Evolutionary conservation across 92 coral and sea anemone genomes (phyloP).

Genomic region (Nematostella vectensis): DNA sequence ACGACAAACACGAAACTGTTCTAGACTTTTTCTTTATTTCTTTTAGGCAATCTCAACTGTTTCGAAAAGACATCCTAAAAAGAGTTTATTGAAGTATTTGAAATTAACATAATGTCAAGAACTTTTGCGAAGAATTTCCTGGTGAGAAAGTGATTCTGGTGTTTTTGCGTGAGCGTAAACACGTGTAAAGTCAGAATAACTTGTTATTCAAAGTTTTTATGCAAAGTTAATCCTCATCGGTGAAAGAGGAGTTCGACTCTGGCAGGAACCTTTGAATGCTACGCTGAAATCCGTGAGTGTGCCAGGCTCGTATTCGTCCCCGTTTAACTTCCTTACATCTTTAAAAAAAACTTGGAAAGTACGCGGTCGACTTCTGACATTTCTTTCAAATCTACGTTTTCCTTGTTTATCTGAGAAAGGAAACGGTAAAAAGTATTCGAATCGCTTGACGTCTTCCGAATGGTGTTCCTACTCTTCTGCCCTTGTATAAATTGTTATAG

Average conservation of each 20-base stretch:
- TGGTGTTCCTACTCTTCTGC: not conserved
- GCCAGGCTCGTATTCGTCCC: slow-evolving; percentile 6
- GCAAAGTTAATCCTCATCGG: too few species aligned
- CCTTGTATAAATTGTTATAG: slow-evolving; percentile 1
- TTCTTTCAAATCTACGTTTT: not conserved
- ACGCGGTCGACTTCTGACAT: not conserved
- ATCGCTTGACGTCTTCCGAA: slow-evolving; percentile 2
- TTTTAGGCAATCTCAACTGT: too few species aligned
- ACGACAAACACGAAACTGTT: too few species aligned
- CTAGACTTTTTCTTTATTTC: too few species aligned
- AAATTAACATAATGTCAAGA: too few species aligned
- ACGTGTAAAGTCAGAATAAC: too few species aligned
- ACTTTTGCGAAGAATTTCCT: too few species aligned
- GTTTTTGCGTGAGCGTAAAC: too few species aligned
- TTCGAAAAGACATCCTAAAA: too few species aligned
- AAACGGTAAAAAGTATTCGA: slow-evolving; percentile 4
- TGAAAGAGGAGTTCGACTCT: not conserved
- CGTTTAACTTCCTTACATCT: slow-evolving; percentile 3
- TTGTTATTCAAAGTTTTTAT: too few species aligned
- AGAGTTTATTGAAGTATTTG: too few species aligned
- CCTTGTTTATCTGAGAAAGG: not conserved
- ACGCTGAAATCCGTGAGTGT: slow-evolving; percentile 1
- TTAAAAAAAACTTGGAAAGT: slow-evolving; percentile 3
- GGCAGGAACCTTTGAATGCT: slow-evolving; percentile 8
- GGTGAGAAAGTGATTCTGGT: too few species aligned